These are phyloP conservation scores for Amaurobius ferox DNA, from an alignment of 2,888 invertebrate species.

Conservation along the genomic window DNA sequence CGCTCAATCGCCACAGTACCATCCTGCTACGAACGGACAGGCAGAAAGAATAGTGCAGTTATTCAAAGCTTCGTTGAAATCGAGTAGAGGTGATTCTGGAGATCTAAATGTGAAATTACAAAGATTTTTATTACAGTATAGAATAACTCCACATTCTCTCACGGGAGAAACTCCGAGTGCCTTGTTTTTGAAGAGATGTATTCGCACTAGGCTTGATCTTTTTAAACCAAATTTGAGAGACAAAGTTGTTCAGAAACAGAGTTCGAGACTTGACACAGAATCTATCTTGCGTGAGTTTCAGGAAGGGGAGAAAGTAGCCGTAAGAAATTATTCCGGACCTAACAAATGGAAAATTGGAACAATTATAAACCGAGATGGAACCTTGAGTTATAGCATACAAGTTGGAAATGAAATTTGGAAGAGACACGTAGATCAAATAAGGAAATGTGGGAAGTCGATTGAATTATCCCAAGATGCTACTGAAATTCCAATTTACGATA, in stretches of 20 bases:
- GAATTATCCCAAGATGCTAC: conserved; percentile 45
- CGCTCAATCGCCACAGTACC: no score
- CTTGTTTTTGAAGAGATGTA: conserved; percentile 38
- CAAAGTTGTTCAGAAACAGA: conserved; percentile 39
- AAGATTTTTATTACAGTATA: conserved; percentile 53
- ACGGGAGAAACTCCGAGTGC: conserved; percentile 52
- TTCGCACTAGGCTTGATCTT: conserved; percentile 34
- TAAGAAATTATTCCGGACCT: conserved; percentile 51
- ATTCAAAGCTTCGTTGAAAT: conserved; percentile 50
- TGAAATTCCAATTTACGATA: conserved; percentile 49
- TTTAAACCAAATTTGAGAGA: conserved; percentile 42
- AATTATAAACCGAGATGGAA: conserved; percentile 27
- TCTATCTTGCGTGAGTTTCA: conserved; percentile 49
- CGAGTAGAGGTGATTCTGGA: conserved; percentile 47
- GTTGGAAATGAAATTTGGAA: conserved; percentile 38
- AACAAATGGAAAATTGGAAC: conserved; percentile 42
- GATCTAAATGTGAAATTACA: conserved; percentile 54
- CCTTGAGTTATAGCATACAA: conserved; percentile 33
- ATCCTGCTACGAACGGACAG: conserved; percentile 74
- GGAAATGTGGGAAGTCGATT: conserved; percentile 47
- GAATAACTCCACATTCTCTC: conserved; percentile 53
- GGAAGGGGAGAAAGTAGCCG: conserved; percentile 48
- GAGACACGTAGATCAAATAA: conserved; percentile 46
- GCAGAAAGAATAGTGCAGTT: conserved; percentile 74
- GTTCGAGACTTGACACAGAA: conserved; percentile 48